These are phyloP conservation scores for Prochilodus magdalenae DNA, from an alignment of 2,113 vertebrate species.

Conservation along the genomic window DNA sequence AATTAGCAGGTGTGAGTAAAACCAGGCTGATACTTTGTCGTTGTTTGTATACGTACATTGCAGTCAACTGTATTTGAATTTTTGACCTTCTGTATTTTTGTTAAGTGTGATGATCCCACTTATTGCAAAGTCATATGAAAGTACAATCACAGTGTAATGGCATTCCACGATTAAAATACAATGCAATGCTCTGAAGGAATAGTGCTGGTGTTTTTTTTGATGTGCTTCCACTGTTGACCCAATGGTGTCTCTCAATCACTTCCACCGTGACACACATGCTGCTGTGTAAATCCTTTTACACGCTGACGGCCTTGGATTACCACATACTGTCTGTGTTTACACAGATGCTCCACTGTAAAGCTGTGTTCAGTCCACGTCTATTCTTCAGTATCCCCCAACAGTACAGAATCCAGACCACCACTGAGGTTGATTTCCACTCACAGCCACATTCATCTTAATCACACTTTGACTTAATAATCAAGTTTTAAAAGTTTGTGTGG, in stretches of 20 bases:
- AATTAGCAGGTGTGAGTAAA: neutral
- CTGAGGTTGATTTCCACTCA: neutral
- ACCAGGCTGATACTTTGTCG: neutral
- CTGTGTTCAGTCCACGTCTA: neutral
- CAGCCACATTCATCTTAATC: neutral
- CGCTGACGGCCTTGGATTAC: constrained; percentile 11
- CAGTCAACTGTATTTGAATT: neutral
- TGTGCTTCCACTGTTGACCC: too few relatives aligned
- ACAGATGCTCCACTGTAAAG: neutral
- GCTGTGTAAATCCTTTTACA: neutral
- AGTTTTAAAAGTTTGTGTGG: neutral
- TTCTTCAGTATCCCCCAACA: neutral
- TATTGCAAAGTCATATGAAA: constrained; percentile 1
- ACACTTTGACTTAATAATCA: too few relatives aligned
- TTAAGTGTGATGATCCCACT: neutral
- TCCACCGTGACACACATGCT: neutral
- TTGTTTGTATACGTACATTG: neutral
- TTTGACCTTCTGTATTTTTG: neutral
- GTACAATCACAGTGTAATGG: constrained; percentile 43
- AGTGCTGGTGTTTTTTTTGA: neutral
- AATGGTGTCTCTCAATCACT: too few relatives aligned
- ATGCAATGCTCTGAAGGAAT: constrained; percentile 13
- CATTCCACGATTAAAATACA: constrained; percentile 56
- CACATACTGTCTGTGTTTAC: constrained; percentile 10
- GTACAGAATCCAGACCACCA: too few relatives aligned